These are phyloP conservation scores for Dynastes maya DNA, from an alignment of 2,888 invertebrate genomes.

Conservation along the genomic window DNA sequence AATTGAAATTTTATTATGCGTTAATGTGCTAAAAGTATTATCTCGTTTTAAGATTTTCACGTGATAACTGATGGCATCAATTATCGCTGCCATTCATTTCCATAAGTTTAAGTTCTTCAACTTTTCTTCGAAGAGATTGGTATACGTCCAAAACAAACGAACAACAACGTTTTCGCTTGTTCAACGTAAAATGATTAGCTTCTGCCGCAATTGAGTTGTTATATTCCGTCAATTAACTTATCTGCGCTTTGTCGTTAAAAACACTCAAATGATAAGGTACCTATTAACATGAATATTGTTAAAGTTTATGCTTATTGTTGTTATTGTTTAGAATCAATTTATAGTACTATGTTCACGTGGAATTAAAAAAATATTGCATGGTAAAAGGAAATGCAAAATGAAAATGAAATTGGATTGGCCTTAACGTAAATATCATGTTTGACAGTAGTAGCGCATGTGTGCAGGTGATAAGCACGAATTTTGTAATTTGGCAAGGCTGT, in stretches of 20 bases:
- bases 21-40: conserved; percentile 28
- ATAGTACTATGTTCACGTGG: no score
- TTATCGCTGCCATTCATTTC: conserved; percentile 38
- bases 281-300: no score
- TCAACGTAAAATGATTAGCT: background rate
- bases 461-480: background rate
- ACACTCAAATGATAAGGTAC: no score
- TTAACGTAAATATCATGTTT: background rate
- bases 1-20: conserved; percentile 21
- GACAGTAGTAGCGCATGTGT: background rate
- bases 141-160: conserved; percentile 24
- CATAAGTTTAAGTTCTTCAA: conserved; percentile 22
- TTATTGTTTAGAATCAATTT: no score
- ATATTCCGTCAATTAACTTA: background rate
- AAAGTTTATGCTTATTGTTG: no score
- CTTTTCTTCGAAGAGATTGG: conserved; percentile 26
- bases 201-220: background rate
- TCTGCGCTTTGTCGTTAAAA: no score
- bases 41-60: conserved; percentile 18
- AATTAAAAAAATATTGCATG: no score
- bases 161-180: conserved; percentile 18
- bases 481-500: conserved; percentile 1
- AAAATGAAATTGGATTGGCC: no score
- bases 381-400: no score
- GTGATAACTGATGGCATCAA: conserved; percentile 26